Evolutionary conservation across 2,113 vertebrate species (phyloP).

Genomic region (Mormoops blainvillei): DNA sequence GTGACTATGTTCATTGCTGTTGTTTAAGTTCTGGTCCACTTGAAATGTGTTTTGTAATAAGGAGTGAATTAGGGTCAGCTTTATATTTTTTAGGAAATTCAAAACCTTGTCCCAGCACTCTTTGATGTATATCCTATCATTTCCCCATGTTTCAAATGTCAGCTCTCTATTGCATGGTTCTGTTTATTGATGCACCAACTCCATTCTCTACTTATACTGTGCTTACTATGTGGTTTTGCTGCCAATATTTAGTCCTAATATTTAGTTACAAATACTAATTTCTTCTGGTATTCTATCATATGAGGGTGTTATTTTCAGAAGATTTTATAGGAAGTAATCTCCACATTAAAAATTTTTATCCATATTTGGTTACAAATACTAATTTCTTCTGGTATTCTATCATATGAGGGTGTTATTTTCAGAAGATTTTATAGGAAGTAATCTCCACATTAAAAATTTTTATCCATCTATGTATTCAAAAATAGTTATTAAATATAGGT

Average conservation of each 20-base stretch:
- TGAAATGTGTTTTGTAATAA: neutral
- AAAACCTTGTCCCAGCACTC: neutral
- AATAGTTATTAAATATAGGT: neutral
- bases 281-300: neutral
- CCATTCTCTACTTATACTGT: neutral
- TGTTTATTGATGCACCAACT: neutral
- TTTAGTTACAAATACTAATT: neutral
- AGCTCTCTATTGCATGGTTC: neutral
- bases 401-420: neutral
- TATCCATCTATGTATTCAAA: neutral
- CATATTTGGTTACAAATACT: neutral
- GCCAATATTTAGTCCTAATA: neutral
- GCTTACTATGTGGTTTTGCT: neutral
- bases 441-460: neutral
- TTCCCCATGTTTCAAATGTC: neutral
- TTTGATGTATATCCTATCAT: neutral
- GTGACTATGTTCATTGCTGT: neutral
- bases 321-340: neutral
- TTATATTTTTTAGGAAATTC: neutral
- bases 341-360: neutral
- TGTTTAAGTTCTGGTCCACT: neutral
- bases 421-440: neutral
- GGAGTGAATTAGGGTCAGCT: neutral
- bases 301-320: neutral
- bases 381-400: neutral